Percentiles rank a stretch among this genome's conserved stretches.
phyloP scores from a whole-genome alignment of 2,888 invertebrate genomes.

The Eupeodes latifasciatus region DNA sequence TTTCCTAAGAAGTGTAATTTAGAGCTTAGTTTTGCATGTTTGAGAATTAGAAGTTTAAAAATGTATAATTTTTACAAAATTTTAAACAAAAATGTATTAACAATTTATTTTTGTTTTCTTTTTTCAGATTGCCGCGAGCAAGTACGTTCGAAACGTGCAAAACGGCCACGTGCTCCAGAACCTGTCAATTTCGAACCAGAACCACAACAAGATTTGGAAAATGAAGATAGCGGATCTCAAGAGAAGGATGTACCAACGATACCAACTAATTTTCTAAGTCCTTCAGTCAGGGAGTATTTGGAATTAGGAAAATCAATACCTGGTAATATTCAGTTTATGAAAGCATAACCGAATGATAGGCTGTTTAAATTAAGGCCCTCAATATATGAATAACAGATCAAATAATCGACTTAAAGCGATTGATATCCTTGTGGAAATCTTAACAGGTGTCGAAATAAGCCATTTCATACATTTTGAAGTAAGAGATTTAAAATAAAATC shows the following conservation, averaged over 20 bases:
- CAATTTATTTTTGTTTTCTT: neutral
- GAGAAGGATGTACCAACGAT: conserved; percentile 85
- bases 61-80: too few species aligned
- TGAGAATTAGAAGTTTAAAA: too few species aligned
- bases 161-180: conserved; percentile 87
- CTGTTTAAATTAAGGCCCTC: too few species aligned
- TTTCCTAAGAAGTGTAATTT: too few species aligned
- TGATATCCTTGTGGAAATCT: too few species aligned
- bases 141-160: conserved; percentile 86
- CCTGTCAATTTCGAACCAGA: conserved; percentile 83
- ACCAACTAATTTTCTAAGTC: conserved; percentile 92
- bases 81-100: neutral
- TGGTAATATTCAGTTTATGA: conserved; percentile 86
- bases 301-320: conserved; percentile 95
- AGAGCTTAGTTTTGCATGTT: too few species aligned
- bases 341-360: neutral
- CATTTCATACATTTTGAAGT: too few species aligned
- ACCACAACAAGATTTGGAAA: conserved; percentile 84
- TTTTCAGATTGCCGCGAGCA: conserved; percentile 86
- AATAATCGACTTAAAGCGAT: too few species aligned
- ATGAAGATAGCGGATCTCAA: conserved; percentile 82
- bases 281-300: conserved; percentile 93
- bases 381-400: too few species aligned
- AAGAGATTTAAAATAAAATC: too few species aligned
- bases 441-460: too few species aligned